Conservation (phyloP, 2,888 invertebrate genomes). For the Neuroscelio doddi region DNA sequence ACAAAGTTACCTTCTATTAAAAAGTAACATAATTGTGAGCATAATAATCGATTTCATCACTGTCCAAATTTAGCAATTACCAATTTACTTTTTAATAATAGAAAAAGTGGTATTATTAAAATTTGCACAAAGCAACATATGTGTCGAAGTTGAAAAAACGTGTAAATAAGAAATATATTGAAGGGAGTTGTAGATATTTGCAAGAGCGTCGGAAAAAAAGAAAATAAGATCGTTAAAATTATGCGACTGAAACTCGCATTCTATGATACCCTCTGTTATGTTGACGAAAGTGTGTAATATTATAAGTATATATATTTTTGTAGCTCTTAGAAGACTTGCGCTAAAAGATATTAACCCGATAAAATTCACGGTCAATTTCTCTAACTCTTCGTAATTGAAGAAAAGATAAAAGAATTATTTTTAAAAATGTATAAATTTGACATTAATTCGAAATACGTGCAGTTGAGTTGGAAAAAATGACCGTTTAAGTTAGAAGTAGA, state of each 20-base stretch:
- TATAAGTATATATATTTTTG: neutral
- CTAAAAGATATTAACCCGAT: neutral
- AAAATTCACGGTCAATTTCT: neutral
- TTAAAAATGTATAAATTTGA: neutral
- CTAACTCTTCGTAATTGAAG: too few species aligned
- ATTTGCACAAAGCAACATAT: neutral
- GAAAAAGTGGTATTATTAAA: neutral
- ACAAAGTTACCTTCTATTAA: too few species aligned
- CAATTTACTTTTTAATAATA: too few species aligned
- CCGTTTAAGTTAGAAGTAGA: neutral
- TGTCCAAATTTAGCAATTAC: too few species aligned
- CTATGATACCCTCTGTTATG: neutral
- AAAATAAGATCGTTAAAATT: neutral
- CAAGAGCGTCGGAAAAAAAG: neutral
- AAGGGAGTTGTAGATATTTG: neutral
- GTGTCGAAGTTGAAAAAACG: neutral
- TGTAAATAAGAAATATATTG: neutral
- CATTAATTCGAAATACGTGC: neutral
- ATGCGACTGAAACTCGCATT: too few species aligned
- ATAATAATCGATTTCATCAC: too few species aligned
- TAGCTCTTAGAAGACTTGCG: neutral
- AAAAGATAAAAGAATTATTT: too few species aligned
- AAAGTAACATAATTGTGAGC: too few species aligned
- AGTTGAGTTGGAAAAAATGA: neutral
- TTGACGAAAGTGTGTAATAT: neutral